Evolutionary conservation across 2,113 vertebrate species (phyloP), one percentile per base, ranked within the genome.

Genomic region (Ictalurus punctatus): DNA sequence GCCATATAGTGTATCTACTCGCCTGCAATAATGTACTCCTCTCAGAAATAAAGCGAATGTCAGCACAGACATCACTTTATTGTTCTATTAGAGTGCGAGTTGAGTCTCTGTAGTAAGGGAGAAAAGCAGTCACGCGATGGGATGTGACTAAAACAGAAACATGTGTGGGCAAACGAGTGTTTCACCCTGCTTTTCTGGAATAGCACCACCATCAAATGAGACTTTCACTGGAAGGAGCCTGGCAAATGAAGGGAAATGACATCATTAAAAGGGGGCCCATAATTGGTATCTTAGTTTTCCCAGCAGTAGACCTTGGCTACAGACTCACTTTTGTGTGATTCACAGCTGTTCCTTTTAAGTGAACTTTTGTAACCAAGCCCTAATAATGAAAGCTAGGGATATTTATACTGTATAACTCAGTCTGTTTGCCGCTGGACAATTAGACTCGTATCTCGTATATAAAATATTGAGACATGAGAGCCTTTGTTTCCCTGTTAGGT

Each of bases 81-180:
- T 93, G 93, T 94, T 92, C 44, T 87, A 90, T 92, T 92, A 90
- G 87, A 86, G 90, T 91, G 89, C 76, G 90, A 86, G 13, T 83
- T 58, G 16, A 59, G 80, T 21, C 61, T 73, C 37, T 63, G 93
- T 94, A 95, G 86, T 91, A 89, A 89, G 91, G 91, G 91, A 91
- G 90, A 94, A 86, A 86, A 83, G 91, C 93, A 96, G 90, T 93
- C 88, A 86, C 92, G 91, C 61, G 63, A 91, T 92, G 91, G 90
- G 92, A 94, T 92, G 85, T 69, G 92, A 91, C 89, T 90, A 95
- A 95, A 95, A 93, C 94, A 92, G 93, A 96, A 95, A 92, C 94
- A 92, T 95, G 90, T 92, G 90, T 95, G 93, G 92, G 74, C 93
- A 91, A 85, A 91, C 88, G 88, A 91, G 91, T 94, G 83, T 92